A percentile compares a stretch with the other conserved stretches of the same genome.
Evolutionary conservation across 1,140 invertebrate species (phyloP).

Genomic region (Orchestia grillus): DNA sequence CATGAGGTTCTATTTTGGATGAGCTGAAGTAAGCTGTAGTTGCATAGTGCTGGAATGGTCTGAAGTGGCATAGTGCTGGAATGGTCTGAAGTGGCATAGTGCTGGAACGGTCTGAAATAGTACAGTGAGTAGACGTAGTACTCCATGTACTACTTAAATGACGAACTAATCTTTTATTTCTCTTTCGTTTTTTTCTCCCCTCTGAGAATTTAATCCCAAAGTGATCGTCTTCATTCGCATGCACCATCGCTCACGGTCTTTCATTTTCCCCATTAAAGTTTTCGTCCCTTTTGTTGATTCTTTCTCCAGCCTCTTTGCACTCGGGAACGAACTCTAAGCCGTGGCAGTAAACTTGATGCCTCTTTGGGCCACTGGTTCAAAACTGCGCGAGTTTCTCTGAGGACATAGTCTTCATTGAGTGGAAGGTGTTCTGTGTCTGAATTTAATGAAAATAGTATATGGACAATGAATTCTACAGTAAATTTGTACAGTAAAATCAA

Average conservation of each 20-base stretch:
- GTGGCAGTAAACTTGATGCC: not conserved
- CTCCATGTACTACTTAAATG: no score
- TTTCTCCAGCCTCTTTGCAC: not conserved
- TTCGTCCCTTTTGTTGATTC: not conserved
- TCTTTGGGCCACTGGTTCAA: not conserved
- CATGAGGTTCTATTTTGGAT: no score
- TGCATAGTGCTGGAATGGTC: no score
- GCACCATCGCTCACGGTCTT: not conserved
- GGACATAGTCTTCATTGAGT: not conserved
- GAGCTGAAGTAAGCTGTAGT: no score
- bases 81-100: no score
- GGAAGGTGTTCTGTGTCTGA: not conserved
- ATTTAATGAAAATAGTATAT: not conserved
- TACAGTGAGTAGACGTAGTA: no score
- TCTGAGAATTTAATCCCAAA: not conserved
- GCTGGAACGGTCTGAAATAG: no score
- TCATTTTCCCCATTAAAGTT: not conserved
- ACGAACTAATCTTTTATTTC: no score
- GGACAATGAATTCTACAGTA: no score
- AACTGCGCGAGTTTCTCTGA: not conserved
- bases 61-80: no score
- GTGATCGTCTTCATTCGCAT: not conserved
- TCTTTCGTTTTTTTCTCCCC: not conserved
- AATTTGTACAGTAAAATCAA: no score
- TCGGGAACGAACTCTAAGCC: not conserved